Evolutionary conservation across 2,113 vertebrate genomes (phyloP).

Genomic region (Stercorarius parasiticus): DNA sequence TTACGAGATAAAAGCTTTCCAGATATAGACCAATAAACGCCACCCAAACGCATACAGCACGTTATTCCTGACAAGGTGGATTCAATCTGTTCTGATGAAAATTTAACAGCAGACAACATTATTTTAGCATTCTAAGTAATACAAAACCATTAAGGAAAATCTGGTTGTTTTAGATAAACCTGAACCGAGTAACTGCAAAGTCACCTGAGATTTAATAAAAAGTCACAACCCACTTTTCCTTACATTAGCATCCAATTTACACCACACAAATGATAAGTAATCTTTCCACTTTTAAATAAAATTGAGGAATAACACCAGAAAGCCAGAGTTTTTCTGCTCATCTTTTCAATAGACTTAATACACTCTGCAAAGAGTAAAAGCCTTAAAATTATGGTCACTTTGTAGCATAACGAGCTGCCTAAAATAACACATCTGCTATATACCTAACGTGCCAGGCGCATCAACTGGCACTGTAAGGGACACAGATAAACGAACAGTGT

Average conservation of each 20-base stretch:
- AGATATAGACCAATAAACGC: background rate
- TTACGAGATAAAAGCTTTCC: constrained; percentile 17
- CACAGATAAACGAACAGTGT: background rate
- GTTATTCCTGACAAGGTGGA: background rate
- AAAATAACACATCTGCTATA: background rate
- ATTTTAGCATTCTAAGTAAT: background rate
- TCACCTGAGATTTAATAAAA: background rate
- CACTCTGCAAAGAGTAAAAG: background rate
- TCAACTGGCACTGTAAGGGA: background rate
- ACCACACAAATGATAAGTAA: background rate
- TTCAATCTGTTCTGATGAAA: background rate
- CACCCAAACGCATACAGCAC: background rate
- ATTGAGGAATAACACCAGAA: background rate
- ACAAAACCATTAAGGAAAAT: background rate
- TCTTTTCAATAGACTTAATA: background rate
- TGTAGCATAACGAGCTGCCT: background rate
- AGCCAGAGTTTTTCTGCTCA: background rate
- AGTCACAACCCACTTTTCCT: background rate
- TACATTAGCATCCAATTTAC: background rate
- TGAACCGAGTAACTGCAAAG: background rate
- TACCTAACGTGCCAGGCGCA: background rate
- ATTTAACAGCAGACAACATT: background rate
- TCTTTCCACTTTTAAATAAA: background rate
- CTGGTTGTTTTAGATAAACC: background rate
- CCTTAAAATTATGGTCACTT: background rate